These are phyloP conservation scores for Cryptotis parvus DNA, from an alignment of 2,113 vertebrate species.

Conservation along the genomic window DNA sequence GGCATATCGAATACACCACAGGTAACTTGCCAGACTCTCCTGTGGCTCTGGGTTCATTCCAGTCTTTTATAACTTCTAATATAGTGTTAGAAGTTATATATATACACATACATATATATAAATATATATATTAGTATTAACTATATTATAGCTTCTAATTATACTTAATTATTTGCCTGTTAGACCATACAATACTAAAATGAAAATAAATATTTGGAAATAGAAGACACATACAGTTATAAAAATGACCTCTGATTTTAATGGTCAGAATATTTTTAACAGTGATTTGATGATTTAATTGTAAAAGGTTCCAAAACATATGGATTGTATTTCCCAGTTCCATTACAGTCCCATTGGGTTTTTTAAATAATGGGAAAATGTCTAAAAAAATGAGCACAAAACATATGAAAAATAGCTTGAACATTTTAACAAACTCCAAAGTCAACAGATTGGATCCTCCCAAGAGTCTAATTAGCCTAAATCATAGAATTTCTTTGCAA, in stretches of 20 bases:
- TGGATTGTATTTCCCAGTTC: slow-evolving; percentile 64
- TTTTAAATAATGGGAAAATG: slow-evolving; percentile 58
- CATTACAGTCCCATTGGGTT: slow-evolving; percentile 58
- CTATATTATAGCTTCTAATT: no score
- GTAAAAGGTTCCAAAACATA: slow-evolving; percentile 65
- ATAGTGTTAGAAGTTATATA: no score
- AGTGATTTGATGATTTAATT: slow-evolving; percentile 70
- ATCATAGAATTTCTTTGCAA: slow-evolving; percentile 43
- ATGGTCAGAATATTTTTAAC: slow-evolving; percentile 46
- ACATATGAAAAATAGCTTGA: slow-evolving; percentile 64
- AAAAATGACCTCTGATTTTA: slow-evolving; percentile 34
- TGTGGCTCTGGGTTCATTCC: no score
- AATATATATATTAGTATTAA: no score
- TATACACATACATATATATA: no score
- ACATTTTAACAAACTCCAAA: slow-evolving; percentile 56
- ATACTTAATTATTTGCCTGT: background rate
- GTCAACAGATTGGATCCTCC: slow-evolving; percentile 57
- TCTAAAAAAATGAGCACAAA: slow-evolving; percentile 26
- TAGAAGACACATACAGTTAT: slow-evolving; percentile 9
- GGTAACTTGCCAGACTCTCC: no score
- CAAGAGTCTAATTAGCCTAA: slow-evolving; percentile 49
- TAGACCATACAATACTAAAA: background rate
- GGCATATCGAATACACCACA: no score
- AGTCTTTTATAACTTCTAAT: no score
- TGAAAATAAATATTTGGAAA: slow-evolving; percentile 33